Conservation (phyloP, 2,888 invertebrate genomes). For the Lycophotia porphyrea region DNA sequence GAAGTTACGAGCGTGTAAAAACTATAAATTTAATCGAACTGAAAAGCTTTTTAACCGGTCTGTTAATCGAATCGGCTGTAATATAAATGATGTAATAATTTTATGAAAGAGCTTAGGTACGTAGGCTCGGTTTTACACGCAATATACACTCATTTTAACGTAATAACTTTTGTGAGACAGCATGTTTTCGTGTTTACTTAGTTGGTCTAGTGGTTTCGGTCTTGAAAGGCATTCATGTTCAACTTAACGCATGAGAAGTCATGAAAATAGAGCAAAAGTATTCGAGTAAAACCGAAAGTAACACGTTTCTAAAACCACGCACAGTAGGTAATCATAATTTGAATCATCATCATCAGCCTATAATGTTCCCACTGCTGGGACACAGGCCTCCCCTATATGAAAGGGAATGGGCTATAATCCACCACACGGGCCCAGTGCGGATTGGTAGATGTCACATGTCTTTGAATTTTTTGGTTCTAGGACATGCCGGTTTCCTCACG, state of each 20-base stretch:
- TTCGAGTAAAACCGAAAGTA: background rate
- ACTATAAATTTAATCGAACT: conserved; percentile 62
- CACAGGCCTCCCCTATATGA: too few relatives aligned
- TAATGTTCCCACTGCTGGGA: too few relatives aligned
- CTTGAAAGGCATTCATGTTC: background rate
- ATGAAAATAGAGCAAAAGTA: background rate
- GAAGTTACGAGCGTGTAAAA: conserved; percentile 53
- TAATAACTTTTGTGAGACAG: conserved; percentile 15
- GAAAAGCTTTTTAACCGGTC: conserved; percentile 45
- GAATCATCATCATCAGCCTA: too few relatives aligned
- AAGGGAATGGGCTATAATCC: too few relatives aligned
- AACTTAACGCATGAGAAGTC: background rate
- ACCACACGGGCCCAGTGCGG: too few relatives aligned
- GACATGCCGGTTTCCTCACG: too few relatives aligned
- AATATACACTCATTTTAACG: conserved; percentile 19
- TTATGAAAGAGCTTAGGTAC: conserved; percentile 3
- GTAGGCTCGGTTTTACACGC: conserved; percentile 17
- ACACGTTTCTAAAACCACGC: background rate
- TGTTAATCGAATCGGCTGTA: conserved; percentile 37
- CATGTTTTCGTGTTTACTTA: background rate
- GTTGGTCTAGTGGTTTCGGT: background rate
- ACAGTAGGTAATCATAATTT: background rate
- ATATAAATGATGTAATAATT: conserved; percentile 39
- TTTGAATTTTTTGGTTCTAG: too few relatives aligned
- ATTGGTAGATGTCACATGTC: too few relatives aligned